Evolutionary conservation across 2,888 invertebrate species (phyloP).

Genomic region (Nomada fucata): DNA sequence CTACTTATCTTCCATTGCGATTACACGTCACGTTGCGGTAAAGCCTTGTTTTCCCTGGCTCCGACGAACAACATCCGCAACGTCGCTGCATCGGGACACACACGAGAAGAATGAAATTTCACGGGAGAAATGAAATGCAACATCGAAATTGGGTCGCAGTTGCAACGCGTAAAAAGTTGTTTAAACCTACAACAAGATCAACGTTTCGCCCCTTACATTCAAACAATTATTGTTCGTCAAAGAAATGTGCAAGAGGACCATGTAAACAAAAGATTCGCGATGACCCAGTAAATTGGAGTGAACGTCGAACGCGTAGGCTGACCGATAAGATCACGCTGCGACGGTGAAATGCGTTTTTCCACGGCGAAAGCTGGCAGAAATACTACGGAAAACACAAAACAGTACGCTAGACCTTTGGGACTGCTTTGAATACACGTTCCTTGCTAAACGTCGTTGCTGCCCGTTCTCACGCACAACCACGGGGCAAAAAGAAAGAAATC

Average conservation of each 20-base stretch:
- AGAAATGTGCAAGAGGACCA: background rate
- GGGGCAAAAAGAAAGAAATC: constrained; percentile 64
- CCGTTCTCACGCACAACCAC: constrained; percentile 66
- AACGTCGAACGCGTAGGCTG: background rate
- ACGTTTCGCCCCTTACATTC: background rate
- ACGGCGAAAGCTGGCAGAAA: constrained; percentile 26
- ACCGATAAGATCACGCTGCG: constrained; percentile 32
- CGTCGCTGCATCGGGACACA: background rate
- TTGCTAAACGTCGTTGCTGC: constrained; percentile 35
- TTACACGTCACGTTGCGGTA: background rate
- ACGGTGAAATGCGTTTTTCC: constrained; percentile 17
- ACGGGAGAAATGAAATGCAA: background rate
- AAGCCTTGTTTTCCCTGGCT: background rate
- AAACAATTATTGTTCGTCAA: background rate
- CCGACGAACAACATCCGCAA: background rate
- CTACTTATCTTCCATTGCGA: background rate
- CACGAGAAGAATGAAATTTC: background rate
- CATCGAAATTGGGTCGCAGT: constrained; percentile 1
- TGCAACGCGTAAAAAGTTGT: background rate
- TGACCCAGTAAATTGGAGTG: constrained; percentile 14
- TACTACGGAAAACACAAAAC: constrained; percentile 23
- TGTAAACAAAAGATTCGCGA: background rate
- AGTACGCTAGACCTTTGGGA: background rate
- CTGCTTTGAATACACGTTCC: constrained; percentile 32
- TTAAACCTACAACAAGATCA: background rate